Evolutionary conservation across 2,113 vertebrate species (phyloP), one percentile per base, ranked within the genome.

Genomic region (Marmota monax): DNA sequence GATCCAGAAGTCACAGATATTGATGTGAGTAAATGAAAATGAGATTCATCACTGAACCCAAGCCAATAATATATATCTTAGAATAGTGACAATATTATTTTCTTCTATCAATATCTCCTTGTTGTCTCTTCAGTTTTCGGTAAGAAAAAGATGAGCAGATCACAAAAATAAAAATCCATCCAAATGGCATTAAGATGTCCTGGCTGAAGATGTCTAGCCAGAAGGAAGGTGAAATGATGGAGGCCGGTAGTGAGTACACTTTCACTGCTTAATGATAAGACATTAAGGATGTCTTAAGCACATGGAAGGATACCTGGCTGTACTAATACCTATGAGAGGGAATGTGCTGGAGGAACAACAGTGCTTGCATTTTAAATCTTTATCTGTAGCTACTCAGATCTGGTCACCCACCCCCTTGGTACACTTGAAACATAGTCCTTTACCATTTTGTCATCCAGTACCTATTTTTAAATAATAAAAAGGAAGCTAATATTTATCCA

Each of bases 381-480:
- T 63, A 27, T 6, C 20, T 25, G 42, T 23, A 32, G 4, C 25
- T 95, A 67, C 74, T 93, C 70, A 63, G 17, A 58, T 69, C 73
- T 73, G 37, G 16, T 63, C n/a, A 67, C n/a, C n/a, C 17, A 63
- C 63, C 22, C 34, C 22, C 39, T 65, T 90, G 58, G 23, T 69
- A 67, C 17, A 63, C 32, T 48, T 29, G 25, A 85, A n/a, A 7
- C 9, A 1, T 32, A 48, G n/a, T 25, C 6, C 3, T 78, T 34
- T 80, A 48, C 14, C 72, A 69, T 63, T 89, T 85, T 53, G 63
- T 76, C 39, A 83, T 58, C 34, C 2, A 79, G 14, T 79, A 16
- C 2, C 45, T 74, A n/a, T 88, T 97, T 45, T 84, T 72, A 92
- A 88, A n/a, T n/a, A 93, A 22, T 16, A 51, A 72, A 76, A 69